Base-by-base conservation (phyloP, 1,140 invertebrate species). In the Eumaeus atala region DNA sequence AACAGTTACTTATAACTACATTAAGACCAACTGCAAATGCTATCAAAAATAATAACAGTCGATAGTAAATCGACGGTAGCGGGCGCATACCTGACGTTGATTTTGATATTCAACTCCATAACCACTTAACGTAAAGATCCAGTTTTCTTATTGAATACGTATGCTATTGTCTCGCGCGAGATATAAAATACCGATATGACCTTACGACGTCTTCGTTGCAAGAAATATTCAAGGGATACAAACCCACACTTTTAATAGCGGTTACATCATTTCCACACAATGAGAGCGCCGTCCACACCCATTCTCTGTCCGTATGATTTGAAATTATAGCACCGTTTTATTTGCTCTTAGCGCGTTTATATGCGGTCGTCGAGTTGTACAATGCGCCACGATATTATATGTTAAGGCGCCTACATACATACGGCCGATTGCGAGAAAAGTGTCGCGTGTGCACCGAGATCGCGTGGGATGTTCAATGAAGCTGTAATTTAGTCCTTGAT, bases 191-290 rank as follows among this genome's bases (percentile, higher is more conserved):
- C 73, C 74, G 83, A 86, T 86, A 86, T 84, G 79, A 84, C 73
- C 80, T 73, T 75, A 74, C 77, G 72, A 77, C 77, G 78, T 83
- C 82, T 84, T 85, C 75, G 78, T 77, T 72, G 78, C 77, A 85
- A 85, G 82, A 85, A 85, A 85, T 84, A 85, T 85, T 84, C 78
- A 86, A 80, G 79, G 78, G 77, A 83, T 83, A 83, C 83, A 67
- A 16, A 64, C 81, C 83, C 79, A 86, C 83, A 87, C 83, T 87
- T 87, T 87, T 87, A 84, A 87, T 87, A 83, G 83, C 72, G 75
- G 79, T 87, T 87, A 84, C 83, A 87, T 87, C 79, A 87, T 87
- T 87, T 87, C 83, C 83, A 87, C 83, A 86, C 83, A 86, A 86
- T 86, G 79, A 84, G 81, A 77, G 69, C 76, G 74, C 73, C 79